Conservation (phyloP, 2,888 invertebrate genomes). For the Pyrgus malvae region DNA sequence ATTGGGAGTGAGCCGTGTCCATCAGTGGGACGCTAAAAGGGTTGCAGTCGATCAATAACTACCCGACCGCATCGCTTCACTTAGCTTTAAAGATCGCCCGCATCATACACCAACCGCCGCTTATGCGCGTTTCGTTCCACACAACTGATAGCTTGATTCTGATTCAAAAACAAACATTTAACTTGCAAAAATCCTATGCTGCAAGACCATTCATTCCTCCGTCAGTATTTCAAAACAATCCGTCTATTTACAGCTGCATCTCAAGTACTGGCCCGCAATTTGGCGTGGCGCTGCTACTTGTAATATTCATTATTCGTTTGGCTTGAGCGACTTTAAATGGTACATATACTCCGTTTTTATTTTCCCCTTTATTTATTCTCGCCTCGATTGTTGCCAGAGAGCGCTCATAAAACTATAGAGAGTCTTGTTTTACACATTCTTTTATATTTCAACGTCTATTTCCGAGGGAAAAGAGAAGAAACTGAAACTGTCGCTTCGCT, state of each 20-base stretch:
- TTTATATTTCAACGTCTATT: slow-evolving; percentile 67
- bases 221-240: background rate
- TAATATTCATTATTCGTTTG: slow-evolving; percentile 73
- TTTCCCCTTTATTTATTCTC: slow-evolving; percentile 64
- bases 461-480: slow-evolving; percentile 43
- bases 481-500: slow-evolving; percentile 20
- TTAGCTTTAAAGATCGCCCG: too few species aligned
- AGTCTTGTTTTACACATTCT: slow-evolving; percentile 67
- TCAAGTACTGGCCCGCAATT: slow-evolving; percentile 50
- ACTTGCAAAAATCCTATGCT: too few species aligned
- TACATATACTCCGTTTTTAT: slow-evolving; percentile 58
- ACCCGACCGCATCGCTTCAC: too few species aligned
- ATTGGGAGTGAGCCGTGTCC: too few species aligned
- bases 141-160: too few species aligned
- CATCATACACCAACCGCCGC: too few species aligned
- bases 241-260: slow-evolving; percentile 10
- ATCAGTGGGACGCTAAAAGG: too few species aligned
- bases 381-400: slow-evolving; percentile 72
- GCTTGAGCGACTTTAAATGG: slow-evolving; percentile 70
- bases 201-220: too few species aligned
- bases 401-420: slow-evolving; percentile 70
- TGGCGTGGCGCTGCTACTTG: slow-evolving; percentile 58
- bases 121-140: too few species aligned
- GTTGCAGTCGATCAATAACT: too few species aligned
- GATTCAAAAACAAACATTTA: too few species aligned